Evolutionary conservation across 1,140 invertebrate species (phyloP), one percentile per base, ranked within the genome.

Genomic region (Drosophila takahashii): DNA sequence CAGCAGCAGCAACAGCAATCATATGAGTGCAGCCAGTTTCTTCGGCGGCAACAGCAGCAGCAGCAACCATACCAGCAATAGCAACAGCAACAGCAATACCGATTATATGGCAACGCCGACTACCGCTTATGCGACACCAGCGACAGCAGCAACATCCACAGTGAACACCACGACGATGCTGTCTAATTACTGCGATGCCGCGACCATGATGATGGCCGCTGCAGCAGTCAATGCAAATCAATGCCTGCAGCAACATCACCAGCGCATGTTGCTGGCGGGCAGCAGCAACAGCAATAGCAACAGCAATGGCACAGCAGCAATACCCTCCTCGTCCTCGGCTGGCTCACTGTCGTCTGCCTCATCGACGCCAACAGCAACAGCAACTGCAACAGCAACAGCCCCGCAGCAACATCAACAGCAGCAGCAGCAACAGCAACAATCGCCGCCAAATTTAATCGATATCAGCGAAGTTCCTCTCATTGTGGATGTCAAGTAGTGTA

Each of bases 401-500:
- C 73, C 52, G 48, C 71, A 78, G 45, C 83, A 75, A 26, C 78
- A 75, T 34, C 64, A 66, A 32, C 72, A 57, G 48, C 79, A 66
- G 36, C 72, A 78, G 16, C 73, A 79, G 50, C 77, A 83, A 52
- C 57, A 70, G 70, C 81, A 91, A 60, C 73, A 81, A 78, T 85
- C 91, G 79, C 81, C 91, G 76, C 86, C 91, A 91, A 92, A 92
- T 90, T 85, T 92, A 79, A 90, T 92, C 80, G 91, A 92, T 90
- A 92, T 90, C 86, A 92, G 91, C 53, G 91, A 92, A 91, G 91
- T 92, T 92, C 91, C 91, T 92, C 90, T 92, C 67, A 90, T 91
- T 91, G 91, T 92, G 80, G 91, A 92, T 92, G 91, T 92, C 91
- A 92, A 92, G 91, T 92, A 92, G 81, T 81, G 79, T 86, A 81